These are phyloP conservation scores for Noturus placidus DNA, from an alignment of 2,113 vertebrate species.

Conservation along the genomic window DNA sequence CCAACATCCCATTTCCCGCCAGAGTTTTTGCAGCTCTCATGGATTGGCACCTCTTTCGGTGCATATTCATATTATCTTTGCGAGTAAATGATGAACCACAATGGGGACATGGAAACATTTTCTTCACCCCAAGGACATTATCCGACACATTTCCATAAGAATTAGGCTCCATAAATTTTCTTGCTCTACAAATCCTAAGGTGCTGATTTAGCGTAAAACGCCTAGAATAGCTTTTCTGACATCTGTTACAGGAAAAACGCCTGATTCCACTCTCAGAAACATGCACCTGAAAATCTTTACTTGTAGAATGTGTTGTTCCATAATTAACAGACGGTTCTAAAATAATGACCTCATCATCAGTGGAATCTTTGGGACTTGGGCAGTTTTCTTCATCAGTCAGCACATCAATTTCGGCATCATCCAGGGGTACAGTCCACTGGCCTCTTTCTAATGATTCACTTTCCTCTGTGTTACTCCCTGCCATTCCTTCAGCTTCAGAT, in stretches of 20 bases:
- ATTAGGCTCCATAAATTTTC: slow-evolving; percentile 55
- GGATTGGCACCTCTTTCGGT: slow-evolving; percentile 66
- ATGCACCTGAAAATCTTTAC: slow-evolving; percentile 54
- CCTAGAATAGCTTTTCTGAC: slow-evolving; percentile 73
- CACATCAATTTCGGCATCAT: slow-evolving; percentile 66
- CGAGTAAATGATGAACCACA: slow-evolving; percentile 72
- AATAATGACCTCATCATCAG: slow-evolving; percentile 38
- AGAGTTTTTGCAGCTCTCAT: slow-evolving; percentile 15
- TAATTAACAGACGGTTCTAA: slow-evolving; percentile 29
- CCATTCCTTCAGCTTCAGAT: neutral
- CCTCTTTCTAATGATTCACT: slow-evolving; percentile 35
- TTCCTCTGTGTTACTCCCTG: neutral
- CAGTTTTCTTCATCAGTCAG: slow-evolving; percentile 51
- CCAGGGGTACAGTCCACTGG: slow-evolving; percentile 71
- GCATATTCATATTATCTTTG: slow-evolving; percentile 73
- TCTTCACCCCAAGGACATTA: slow-evolving; percentile 50
- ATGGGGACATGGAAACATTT: slow-evolving; percentile 67
- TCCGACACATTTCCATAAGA: slow-evolving; percentile 34
- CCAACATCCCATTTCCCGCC: slow-evolving; percentile 7
- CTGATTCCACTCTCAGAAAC: slow-evolving; percentile 64
- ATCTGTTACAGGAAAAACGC: slow-evolving; percentile 69
- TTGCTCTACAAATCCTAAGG: slow-evolving; percentile 62
- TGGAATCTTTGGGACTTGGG: slow-evolving; percentile 1
- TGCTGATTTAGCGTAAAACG: slow-evolving; percentile 70
- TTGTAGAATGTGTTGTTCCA: neutral